Base-by-base conservation (phyloP, 2,113 vertebrate genomes). In the Siniperca knerii region DNA sequence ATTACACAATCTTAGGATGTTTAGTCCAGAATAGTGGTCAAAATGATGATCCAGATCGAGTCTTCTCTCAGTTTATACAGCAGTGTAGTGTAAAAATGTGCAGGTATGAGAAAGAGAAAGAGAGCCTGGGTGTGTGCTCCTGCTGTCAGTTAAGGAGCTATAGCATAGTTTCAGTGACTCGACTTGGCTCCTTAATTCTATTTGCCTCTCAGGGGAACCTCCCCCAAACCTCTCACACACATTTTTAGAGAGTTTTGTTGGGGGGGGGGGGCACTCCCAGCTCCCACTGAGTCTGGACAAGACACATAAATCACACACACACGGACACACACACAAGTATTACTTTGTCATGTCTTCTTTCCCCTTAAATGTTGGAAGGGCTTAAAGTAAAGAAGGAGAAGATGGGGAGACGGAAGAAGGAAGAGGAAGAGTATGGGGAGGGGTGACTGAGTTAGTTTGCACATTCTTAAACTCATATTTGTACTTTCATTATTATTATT, bases 251-350 rank as follows among this genome's bases (percentile, higher is more conserved):
- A 85, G 91, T 89, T 90, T 87, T 93, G 90, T 91, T 83, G 87
- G 20, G 72, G 76, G 46, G 77, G 75, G 57, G 77, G 79, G 62
- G 73, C 61, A 75, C 77, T 89, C 81, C 79, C 75, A 61, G 81
- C 81, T 91, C 90, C 90, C 81, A 84, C 90, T 80, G 88, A 89
- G 89, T 87, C 88, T 88, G 92, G 91, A 94, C 88, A 93, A 92
- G 86, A 91, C 85, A 86, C 89, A 94, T 94, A 93, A 94, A 94
- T 94, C 94, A 92, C 87, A 71, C 64, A 66, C 65, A 82, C 35
- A 79, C 20, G 54, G 54, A 79, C 58, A n/a, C 37, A 54, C 29
- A 42, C 40, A 72, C 79, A 60, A 85, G 75, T 66, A 57, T 42
- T 87, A 76, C 88, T 81, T 57, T 82, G 85, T 87, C 89, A 89